phyloP scores from a whole-genome alignment of 2,888 invertebrate genomes.

The Sylvicola cinctus region DNA sequence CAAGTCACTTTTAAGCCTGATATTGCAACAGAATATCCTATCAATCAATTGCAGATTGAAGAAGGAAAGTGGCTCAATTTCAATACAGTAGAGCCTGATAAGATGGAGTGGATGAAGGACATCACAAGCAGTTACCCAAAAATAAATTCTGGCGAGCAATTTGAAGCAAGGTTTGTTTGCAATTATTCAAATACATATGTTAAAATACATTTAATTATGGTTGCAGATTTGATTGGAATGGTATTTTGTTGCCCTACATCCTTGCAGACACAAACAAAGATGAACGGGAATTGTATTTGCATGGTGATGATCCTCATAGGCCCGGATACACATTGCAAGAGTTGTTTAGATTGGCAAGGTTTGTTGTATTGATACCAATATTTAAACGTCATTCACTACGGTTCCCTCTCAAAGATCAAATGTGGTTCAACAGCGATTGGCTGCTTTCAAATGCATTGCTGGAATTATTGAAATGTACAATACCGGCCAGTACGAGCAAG shows the following conservation, averaged over 20 bases:
- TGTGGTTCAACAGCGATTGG: slow-evolving; percentile 62
- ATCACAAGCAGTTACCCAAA: slow-evolving; percentile 36
- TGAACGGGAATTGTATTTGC: slow-evolving; percentile 57
- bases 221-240: slow-evolving; percentile 56
- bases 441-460: slow-evolving; percentile 59
- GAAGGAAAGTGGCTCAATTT: slow-evolving; percentile 65
- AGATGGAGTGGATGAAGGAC: slow-evolving; percentile 71
- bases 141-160: slow-evolving; percentile 35
- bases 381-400: slow-evolving; percentile 12
- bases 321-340: slow-evolving; percentile 85
- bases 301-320: slow-evolving; percentile 77
- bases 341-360: slow-evolving; percentile 54
- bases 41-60: slow-evolving; percentile 23
- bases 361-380: slow-evolving; percentile 4
- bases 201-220: not conserved
- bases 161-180: slow-evolving; percentile 38
- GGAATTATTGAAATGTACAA: slow-evolving; percentile 53
- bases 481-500: slow-evolving; percentile 54
- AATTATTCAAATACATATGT: not conserved
- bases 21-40: slow-evolving; percentile 2
- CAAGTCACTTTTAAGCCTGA: too few species aligned
- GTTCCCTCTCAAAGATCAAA: too few species aligned
- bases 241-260: slow-evolving; percentile 50
- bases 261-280: slow-evolving; percentile 35
- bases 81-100: slow-evolving; percentile 66